A percentile compares a stretch with the other conserved stretches of the same genome.
phyloP scores from a whole-genome alignment of 2,888 invertebrate genomes.

The Sminthurides aquaticus region DNA sequence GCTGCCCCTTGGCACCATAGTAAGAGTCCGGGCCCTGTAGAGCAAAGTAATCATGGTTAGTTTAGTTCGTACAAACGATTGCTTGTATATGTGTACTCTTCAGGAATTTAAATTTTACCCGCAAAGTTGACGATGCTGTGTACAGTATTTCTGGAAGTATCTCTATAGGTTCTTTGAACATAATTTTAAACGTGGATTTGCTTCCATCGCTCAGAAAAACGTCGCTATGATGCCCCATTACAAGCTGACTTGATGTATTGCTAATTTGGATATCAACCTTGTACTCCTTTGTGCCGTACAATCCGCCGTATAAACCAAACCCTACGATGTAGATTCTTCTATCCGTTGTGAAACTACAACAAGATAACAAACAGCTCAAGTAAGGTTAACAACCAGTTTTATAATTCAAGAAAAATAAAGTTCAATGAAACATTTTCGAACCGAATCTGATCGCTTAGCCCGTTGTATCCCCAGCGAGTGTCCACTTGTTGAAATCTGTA shows the following conservation, averaged over 20 bases:
- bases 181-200: slow-evolving; percentile 65
- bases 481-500: slow-evolving; percentile 68
- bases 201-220: slow-evolving; percentile 72
- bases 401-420: background rate
- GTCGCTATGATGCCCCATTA: slow-evolving; percentile 66
- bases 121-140: slow-evolving; percentile 69
- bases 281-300: slow-evolving; percentile 69
- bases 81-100: background rate
- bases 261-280: slow-evolving; percentile 69
- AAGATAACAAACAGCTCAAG: background rate
- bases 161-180: slow-evolving; percentile 78
- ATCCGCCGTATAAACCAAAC: slow-evolving; percentile 74
- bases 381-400: background rate
- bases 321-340: slow-evolving; percentile 71
- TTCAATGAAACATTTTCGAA: slow-evolving; percentile 42
- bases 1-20: slow-evolving; percentile 72
- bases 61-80: background rate
- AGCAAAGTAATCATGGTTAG: slow-evolving; percentile 34
- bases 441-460: slow-evolving; percentile 71
- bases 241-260: slow-evolving; percentile 65
- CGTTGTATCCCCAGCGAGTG: slow-evolving; percentile 75
- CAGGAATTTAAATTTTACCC: slow-evolving; percentile 51
- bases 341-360: slow-evolving; percentile 68
- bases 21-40: slow-evolving; percentile 74
- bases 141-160: slow-evolving; percentile 69